phyloP scores from a whole-genome alignment of 1,140 invertebrate genomes.

The Drosophila baimaii region DNA sequence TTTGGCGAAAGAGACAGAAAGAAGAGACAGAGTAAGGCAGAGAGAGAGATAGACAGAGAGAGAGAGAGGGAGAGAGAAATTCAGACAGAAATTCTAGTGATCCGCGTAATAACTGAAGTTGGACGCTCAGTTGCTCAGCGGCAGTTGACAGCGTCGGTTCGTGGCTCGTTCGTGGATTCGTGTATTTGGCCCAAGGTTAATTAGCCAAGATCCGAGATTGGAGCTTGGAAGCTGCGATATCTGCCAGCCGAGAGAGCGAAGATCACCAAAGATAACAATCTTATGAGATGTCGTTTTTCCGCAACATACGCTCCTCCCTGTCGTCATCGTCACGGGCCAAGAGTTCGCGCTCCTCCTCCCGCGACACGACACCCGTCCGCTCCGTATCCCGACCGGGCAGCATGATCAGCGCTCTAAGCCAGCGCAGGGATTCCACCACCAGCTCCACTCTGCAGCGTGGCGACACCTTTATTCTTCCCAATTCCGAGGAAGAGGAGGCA shows the following conservation, averaged over 20 bases:
- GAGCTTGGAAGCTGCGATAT: constrained; percentile 10
- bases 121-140: constrained; percentile 65
- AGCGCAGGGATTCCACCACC: constrained; percentile 61
- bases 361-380: constrained; percentile 78
- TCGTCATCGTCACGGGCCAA: constrained; percentile 73
- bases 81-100: constrained; percentile 70
- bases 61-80: constrained; percentile 13
- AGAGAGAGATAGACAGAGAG: constrained; percentile 1
- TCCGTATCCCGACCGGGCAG: constrained; percentile 67
- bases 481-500: constrained; percentile 53
- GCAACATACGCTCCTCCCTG: constrained; percentile 76
- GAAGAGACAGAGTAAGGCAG: not conserved
- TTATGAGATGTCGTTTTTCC: constrained; percentile 78
- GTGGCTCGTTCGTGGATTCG: constrained; percentile 29
- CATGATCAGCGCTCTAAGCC: constrained; percentile 55
- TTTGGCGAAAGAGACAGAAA: constrained; percentile 18
- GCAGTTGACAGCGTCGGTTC: constrained; percentile 62
- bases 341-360: constrained; percentile 68
- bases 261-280: constrained; percentile 24
- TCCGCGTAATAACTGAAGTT: constrained; percentile 75
- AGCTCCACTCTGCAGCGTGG: constrained; percentile 74
- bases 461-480: constrained; percentile 75
- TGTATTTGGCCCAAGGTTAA: constrained; percentile 33
- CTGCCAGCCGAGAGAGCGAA: constrained; percentile 17
- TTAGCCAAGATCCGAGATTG: constrained; percentile 39